Evolutionary conservation across 2,797 vertebrate genomes (phyloP).

Genomic region (Zenarchopterus dispar): DNA sequence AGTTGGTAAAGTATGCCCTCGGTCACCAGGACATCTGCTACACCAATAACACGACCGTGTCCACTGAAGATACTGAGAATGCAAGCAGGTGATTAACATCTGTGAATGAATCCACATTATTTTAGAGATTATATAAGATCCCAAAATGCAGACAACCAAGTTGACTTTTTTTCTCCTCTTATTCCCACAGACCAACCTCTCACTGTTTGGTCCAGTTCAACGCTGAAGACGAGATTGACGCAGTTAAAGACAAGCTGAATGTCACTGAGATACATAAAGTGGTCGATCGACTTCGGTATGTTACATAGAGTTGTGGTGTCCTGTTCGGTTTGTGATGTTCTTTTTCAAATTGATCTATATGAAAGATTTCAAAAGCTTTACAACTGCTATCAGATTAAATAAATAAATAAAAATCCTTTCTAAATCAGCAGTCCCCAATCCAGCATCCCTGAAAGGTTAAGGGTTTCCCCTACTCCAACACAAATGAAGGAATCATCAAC

Average conservation of each 20-base stretch:
- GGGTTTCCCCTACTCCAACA: too few relatives aligned
- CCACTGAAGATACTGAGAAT: conserved; percentile 14
- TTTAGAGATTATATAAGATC: neutral
- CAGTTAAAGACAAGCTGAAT: conserved; percentile 82
- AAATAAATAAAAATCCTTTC: neutral
- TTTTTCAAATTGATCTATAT: neutral
- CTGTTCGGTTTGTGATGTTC: neutral
- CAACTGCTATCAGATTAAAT: neutral
- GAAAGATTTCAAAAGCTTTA: too few relatives aligned
- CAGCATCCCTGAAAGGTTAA: too few relatives aligned
- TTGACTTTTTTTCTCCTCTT: neutral
- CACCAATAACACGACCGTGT: neutral
- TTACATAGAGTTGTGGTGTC: neutral
- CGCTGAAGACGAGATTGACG: conserved; percentile 70
- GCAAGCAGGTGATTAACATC: conserved; percentile 69
- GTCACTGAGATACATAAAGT: conserved; percentile 81
- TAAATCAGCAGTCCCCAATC: neutral
- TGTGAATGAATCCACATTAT: neutral
- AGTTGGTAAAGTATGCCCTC: conserved; percentile 83
- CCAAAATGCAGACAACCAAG: neutral
- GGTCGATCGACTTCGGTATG: conserved; percentile 82
- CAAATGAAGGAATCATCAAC: too few relatives aligned
- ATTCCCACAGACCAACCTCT: conserved; percentile 61
- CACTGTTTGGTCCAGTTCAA: conserved; percentile 63
- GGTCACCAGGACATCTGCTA: conserved; percentile 48